These are phyloP conservation scores for Encarsia formosa DNA, from an alignment of 2,888 invertebrate genomes.

Conservation along the genomic window DNA sequence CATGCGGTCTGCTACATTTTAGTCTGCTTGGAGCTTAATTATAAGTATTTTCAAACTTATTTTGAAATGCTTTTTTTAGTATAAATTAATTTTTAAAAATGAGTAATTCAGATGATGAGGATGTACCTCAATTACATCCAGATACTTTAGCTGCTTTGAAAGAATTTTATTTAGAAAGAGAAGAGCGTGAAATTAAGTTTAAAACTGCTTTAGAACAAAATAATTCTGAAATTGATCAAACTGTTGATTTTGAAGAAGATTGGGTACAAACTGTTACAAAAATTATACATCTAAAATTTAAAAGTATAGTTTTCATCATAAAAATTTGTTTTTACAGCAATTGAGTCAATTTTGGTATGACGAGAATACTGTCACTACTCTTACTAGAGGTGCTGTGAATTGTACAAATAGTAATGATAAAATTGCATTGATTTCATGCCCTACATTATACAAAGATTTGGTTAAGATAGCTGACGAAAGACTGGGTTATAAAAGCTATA, in stretches of 20 bases:
- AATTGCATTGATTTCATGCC: constrained; percentile 84
- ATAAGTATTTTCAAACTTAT: too few relatives aligned
- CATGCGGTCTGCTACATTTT: too few relatives aligned
- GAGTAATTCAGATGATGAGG: constrained; percentile 56
- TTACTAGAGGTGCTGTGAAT: constrained; percentile 66
- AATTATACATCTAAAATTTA: constrained; percentile 2
- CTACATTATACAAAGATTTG: constrained; percentile 72
- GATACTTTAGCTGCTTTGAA: constrained; percentile 71
- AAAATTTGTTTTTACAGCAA: constrained; percentile 65
- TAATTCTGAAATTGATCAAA: constrained; percentile 47
- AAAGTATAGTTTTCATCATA: not conserved
- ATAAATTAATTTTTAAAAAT: too few relatives aligned
- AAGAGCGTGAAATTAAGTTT: constrained; percentile 59
- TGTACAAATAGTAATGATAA: constrained; percentile 56
- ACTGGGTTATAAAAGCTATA: constrained; percentile 50
- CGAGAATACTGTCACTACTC: constrained; percentile 66
- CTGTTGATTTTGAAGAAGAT: constrained; percentile 70
- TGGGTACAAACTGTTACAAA: constrained; percentile 60
- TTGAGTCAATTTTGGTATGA: constrained; percentile 98
- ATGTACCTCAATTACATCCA: constrained; percentile 63
- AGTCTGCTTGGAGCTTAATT: too few relatives aligned
- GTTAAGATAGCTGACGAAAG: constrained; percentile 55
- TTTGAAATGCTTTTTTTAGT: too few relatives aligned
- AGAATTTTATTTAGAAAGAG: constrained; percentile 72
- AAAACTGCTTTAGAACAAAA: constrained; percentile 40